Evolutionary conservation across 2,797 vertebrate species (phyloP).

Genomic region (Simalia tracyae): DNA sequence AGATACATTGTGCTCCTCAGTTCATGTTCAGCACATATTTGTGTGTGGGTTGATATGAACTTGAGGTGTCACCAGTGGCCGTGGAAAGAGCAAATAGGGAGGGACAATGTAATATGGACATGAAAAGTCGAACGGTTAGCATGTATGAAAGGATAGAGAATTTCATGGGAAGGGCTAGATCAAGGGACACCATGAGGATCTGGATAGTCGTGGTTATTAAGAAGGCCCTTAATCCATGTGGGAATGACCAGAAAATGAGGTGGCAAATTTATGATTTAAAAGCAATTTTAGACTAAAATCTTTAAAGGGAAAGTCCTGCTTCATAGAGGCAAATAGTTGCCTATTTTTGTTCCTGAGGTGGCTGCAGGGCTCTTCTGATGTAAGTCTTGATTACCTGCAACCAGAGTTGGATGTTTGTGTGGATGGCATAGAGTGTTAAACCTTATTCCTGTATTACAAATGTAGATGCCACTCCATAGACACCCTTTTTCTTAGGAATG

Average conservation of each 20-base stretch:
- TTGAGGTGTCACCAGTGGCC: not conserved
- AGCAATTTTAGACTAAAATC: not conserved
- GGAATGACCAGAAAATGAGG: not conserved
- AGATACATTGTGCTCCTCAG: not conserved
- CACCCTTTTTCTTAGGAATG: not conserved
- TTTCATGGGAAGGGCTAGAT: not conserved
- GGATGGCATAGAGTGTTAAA: not conserved
- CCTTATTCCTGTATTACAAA: not conserved
- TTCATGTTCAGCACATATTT: not conserved
- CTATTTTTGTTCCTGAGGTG: not conserved
- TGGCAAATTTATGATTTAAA: not conserved
- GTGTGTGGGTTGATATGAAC: not conserved
- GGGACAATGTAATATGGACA: not conserved
- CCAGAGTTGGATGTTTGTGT: not conserved
- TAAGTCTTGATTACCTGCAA: not conserved
- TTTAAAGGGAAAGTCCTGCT: not conserved
- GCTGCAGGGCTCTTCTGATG: not conserved
- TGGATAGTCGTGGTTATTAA: not conserved
- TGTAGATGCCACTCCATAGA: not conserved
- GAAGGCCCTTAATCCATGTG: not conserved
- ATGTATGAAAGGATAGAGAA: not conserved
- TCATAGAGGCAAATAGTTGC: not conserved
- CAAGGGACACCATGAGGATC: not conserved
- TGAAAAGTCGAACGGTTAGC: not conserved
- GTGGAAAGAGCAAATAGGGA: not conserved